Percentiles rank a stretch among this genome's conserved stretches.
These are phyloP conservation scores for Cephus spinipes DNA, from an alignment of 2,888 invertebrate genomes.

Conservation along the genomic window DNA sequence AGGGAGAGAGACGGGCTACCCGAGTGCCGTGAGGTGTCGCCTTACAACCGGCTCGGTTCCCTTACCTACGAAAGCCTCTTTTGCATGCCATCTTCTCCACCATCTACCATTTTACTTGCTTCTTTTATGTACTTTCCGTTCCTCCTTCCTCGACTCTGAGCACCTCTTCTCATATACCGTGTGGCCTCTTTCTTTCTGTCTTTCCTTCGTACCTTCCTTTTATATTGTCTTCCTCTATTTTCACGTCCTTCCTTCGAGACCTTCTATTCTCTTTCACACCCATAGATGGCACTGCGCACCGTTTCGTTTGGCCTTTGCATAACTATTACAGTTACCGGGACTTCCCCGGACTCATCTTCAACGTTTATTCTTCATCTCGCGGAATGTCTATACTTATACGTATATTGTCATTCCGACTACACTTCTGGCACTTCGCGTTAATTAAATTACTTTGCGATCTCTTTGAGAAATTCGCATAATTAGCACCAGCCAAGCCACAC, in stretches of 20 bases:
- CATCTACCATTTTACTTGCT: conserved; percentile 57
- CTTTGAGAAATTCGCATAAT: not conserved
- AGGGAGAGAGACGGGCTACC: conserved; percentile 15
- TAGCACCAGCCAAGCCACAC: not conserved
- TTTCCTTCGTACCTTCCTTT: conserved; percentile 19
- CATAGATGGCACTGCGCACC: not conserved
- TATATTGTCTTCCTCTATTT: conserved; percentile 14
- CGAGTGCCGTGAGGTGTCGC: conserved; percentile 63
- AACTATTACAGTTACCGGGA: conserved; percentile 54
- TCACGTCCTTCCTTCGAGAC: conserved; percentile 12
- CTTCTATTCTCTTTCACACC: conserved; percentile 13
- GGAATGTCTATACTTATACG: not conserved
- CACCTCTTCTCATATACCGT: conserved; percentile 26
- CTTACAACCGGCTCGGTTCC: conserved; percentile 66
- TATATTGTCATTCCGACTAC: not conserved
- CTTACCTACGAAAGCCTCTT: conserved; percentile 64
- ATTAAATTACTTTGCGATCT: conserved; percentile 48
- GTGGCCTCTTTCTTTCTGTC: conserved; percentile 32
- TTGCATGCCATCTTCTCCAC: conserved; percentile 67
- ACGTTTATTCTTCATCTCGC: not conserved
- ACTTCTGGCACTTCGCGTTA: conserved; percentile 42
- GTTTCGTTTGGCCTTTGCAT: conserved; percentile 58
- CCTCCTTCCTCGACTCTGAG: conserved; percentile 35
- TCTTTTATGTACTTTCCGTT: conserved; percentile 51
- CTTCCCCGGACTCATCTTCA: not conserved